A percentile compares a stretch with the other conserved stretches of the same genome.
Evolutionary conservation across 1,140 invertebrate species (phyloP).

Genomic region (Bombus polaris): DNA sequence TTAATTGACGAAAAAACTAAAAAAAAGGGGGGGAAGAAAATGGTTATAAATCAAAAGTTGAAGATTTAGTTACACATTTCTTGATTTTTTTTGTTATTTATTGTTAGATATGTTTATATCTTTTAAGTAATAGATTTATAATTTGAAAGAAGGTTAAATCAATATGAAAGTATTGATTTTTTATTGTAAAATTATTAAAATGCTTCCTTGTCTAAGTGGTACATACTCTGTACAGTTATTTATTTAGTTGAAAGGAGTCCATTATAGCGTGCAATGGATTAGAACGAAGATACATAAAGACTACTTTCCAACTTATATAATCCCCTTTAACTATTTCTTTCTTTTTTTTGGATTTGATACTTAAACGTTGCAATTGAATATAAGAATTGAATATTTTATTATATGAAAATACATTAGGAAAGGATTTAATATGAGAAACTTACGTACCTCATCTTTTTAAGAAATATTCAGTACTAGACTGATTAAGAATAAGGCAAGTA

Average conservation of each 20-base stretch:
- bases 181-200: constrained; percentile 28
- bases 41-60: constrained; percentile 12
- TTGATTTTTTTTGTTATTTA: constrained; percentile 21
- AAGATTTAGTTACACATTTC: constrained; percentile 14
- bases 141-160: not conserved
- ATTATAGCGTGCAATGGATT: constrained; percentile 7
- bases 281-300: constrained; percentile 36
- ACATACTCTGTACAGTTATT: constrained; percentile 14
- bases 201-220: constrained; percentile 8
- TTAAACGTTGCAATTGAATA: constrained; percentile 2
- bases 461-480: constrained; percentile 54
- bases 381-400: constrained; percentile 48
- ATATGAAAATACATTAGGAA: constrained; percentile 31
- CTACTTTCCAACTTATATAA: not conserved
- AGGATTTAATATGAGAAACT: constrained; percentile 32
- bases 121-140: constrained; percentile 7
- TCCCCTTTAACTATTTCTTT: constrained; percentile 17
- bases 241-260: not conserved
- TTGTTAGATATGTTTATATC: constrained; percentile 12
- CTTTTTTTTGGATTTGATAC: constrained; percentile 6
- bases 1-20: constrained; percentile 18
- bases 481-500: constrained; percentile 62
- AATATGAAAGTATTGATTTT: constrained; percentile 23
- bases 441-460: constrained; percentile 53
- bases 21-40: not conserved